These are phyloP conservation scores for Thymelicus acteon DNA, from an alignment of 2,888 invertebrate genomes.

Conservation along the genomic window DNA sequence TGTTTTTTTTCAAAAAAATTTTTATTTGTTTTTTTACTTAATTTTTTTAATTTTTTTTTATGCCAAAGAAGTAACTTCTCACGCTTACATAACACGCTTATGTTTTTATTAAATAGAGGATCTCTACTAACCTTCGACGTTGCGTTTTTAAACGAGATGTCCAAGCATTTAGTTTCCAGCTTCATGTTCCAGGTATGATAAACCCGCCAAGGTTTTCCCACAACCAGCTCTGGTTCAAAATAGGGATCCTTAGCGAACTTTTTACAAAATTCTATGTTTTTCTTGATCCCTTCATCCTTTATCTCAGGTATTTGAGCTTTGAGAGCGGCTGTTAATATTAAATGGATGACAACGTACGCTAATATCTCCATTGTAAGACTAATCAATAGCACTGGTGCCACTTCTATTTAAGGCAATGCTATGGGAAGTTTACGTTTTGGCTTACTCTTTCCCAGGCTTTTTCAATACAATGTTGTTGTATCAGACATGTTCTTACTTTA, in stretches of 20 bases:
- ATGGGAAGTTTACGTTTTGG: conserved; percentile 14
- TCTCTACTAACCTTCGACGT: conserved; percentile 51
- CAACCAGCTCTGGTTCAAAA: conserved; percentile 62
- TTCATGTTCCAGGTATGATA: conserved; percentile 69
- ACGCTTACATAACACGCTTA: too few relatives aligned
- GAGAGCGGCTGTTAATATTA: neutral
- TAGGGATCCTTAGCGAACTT: conserved; percentile 57
- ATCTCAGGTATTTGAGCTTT: neutral
- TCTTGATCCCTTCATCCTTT: conserved; percentile 14
- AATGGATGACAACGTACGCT: neutral
- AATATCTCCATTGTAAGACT: conserved; percentile 14
- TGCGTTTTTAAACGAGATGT: conserved; percentile 61
- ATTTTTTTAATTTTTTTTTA: too few relatives aligned
- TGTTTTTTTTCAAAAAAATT: too few relatives aligned
- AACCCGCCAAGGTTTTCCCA: conserved; percentile 64
- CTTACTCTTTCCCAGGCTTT: conserved; percentile 7
- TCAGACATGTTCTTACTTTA: neutral
- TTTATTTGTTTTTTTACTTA: too few relatives aligned
- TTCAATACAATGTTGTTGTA: conserved; percentile 4
- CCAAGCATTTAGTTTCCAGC: conserved; percentile 58
- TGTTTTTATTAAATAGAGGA: too few relatives aligned
- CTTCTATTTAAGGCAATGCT: conserved; percentile 10
- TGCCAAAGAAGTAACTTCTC: too few relatives aligned
- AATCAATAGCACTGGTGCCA: neutral
- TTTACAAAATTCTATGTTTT: conserved; percentile 50